phyloP scores from a whole-genome alignment of 2,888 invertebrate genomes.

The Luperina testacea region DNA sequence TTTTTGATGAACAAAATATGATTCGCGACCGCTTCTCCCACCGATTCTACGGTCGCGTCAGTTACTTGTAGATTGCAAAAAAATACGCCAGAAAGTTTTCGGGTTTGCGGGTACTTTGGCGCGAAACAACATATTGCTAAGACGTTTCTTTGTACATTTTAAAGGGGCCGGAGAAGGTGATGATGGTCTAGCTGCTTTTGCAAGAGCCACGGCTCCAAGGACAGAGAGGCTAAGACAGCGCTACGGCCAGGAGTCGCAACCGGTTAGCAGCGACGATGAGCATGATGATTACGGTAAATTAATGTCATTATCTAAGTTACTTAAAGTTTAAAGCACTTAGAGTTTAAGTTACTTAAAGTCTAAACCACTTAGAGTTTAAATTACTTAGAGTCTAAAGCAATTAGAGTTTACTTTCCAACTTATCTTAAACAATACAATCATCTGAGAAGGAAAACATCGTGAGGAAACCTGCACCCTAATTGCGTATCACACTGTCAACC shows the following conservation, averaged over 20 bases:
- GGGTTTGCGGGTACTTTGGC: not conserved
- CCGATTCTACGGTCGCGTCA: too few relatives aligned
- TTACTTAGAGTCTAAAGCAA: not conserved
- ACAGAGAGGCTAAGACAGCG: conserved; percentile 95
- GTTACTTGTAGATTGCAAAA: too few relatives aligned
- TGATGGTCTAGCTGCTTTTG: conserved; percentile 95
- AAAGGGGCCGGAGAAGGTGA: conserved; percentile 91
- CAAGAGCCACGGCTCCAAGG: conserved; percentile 95
- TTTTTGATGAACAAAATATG: not conserved
- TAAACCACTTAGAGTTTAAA: too few relatives aligned
- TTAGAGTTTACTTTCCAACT: not conserved
- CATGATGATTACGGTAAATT: conserved; percentile 95
- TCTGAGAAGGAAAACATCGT: not conserved
- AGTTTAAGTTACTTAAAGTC: too few relatives aligned
- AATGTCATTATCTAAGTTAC: not conserved
- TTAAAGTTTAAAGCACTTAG: not conserved
- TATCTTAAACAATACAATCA: not conserved
- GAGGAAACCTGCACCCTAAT: too few relatives aligned
- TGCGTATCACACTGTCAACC: too few relatives aligned
- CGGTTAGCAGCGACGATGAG: conserved; percentile 92
- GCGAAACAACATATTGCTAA: not conserved
- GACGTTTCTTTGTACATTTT: not conserved
- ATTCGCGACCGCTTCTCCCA: not conserved
- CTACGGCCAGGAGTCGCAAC: conserved; percentile 90
- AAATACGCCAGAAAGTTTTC: not conserved